Percentiles rank a stretch among this genome's conserved stretches.
These are phyloP conservation scores for Lacanobia wlatinum DNA, from an alignment of 2,888 invertebrate species.

Conservation along the genomic window DNA sequence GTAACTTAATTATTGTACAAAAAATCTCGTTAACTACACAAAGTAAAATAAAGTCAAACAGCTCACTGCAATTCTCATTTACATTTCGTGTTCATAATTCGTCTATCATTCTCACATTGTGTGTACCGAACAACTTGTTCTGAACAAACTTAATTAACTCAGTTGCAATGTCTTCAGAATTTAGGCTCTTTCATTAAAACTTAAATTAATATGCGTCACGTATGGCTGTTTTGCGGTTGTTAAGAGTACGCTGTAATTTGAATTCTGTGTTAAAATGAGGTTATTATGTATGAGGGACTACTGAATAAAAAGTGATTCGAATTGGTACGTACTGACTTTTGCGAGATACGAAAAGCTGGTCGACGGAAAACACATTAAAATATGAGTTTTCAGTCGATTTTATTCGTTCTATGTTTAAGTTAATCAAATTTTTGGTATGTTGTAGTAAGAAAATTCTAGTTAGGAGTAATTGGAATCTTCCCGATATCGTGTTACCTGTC, in stretches of 20 bases:
- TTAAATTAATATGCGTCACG: conserved; percentile 80
- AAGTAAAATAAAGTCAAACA: conserved; percentile 15
- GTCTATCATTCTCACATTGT: conserved; percentile 67
- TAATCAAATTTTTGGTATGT: too few relatives aligned
- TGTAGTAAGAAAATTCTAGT: not conserved
- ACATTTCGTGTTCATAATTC: conserved; percentile 59
- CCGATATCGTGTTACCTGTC: too few relatives aligned
- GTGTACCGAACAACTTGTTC: conserved; percentile 65
- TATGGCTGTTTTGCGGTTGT: conserved; percentile 65
- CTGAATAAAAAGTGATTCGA: not conserved
- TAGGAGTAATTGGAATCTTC: not conserved
- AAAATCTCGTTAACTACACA: conserved; percentile 7
- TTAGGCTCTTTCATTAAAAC: conserved; percentile 78
- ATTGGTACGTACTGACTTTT: not conserved
- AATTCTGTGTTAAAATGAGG: conserved; percentile 28
- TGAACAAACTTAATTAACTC: conserved; percentile 75
- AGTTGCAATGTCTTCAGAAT: conserved; percentile 77
- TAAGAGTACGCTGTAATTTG: conserved; percentile 49
- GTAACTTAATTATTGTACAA: not conserved
- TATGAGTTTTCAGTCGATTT: not conserved
- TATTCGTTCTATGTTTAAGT: not conserved
- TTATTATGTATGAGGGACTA: conserved; percentile 6
- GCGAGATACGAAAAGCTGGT: not conserved
- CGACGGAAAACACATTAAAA: too few relatives aligned
- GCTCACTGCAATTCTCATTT: conserved; percentile 47